Conservation (phyloP, 2,113 vertebrate genomes). For the Myrmecophaga tridactyla region DNA sequence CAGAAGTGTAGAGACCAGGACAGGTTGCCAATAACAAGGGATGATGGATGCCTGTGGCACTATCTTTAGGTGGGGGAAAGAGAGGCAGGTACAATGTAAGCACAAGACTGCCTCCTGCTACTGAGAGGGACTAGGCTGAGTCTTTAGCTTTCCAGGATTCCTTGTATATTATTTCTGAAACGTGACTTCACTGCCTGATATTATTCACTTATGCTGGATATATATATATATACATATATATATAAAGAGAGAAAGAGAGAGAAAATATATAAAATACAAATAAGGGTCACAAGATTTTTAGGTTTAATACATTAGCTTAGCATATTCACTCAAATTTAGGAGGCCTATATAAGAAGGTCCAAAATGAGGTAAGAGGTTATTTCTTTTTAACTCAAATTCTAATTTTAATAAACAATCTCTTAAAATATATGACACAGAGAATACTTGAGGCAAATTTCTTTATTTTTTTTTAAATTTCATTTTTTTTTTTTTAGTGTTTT, state of each 20-base stretch:
- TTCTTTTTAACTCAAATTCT: conserved; percentile 26
- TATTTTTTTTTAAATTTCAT: too few relatives aligned
- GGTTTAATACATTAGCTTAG: not conserved
- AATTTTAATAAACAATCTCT: conserved; percentile 42
- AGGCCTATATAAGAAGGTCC: not conserved
- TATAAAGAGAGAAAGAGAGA: too few relatives aligned
- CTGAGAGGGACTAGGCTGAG: not conserved
- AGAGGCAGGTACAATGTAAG: not conserved
- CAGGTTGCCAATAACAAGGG: not conserved
- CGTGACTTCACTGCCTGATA: not conserved
- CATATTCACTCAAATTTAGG: not conserved
- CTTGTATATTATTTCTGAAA: not conserved
- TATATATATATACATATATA: not conserved
- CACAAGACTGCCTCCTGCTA: not conserved
- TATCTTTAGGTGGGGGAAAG: not conserved
- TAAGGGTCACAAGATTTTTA: not conserved
- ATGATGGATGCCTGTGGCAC: not conserved
- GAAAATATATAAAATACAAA: too few relatives aligned
- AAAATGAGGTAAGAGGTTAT: not conserved
- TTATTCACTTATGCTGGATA: not conserved
- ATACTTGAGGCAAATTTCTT: conserved; percentile 35
- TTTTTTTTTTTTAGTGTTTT: too few relatives aligned
- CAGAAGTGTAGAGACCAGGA: not conserved
- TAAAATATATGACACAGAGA: not conserved
- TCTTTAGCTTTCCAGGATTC: not conserved